These are phyloP conservation scores for Trichopria drosophilae DNA, from an alignment of 2,888 invertebrate species.

Conservation along the genomic window DNA sequence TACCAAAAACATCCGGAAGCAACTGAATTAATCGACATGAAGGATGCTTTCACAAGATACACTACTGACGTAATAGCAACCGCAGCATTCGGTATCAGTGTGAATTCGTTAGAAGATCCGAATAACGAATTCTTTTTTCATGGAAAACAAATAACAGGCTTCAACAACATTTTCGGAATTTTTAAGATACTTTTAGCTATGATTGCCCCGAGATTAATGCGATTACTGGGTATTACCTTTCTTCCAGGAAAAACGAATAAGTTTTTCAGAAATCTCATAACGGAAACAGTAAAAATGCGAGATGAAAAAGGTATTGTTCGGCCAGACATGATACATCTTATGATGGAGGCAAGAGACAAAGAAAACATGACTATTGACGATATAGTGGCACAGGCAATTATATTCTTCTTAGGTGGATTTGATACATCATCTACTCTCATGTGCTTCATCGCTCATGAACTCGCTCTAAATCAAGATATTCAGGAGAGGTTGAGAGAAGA, in stretches of 20 bases:
- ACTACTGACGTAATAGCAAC: constrained; percentile 48
- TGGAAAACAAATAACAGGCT: constrained; percentile 36
- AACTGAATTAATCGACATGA: constrained; percentile 39
- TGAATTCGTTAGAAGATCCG: constrained; percentile 43
- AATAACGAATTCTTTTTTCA: constrained; percentile 45
- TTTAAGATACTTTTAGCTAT: neutral
- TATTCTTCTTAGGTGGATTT: constrained; percentile 48
- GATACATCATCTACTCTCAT: constrained; percentile 43
- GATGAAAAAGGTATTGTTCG: constrained; percentile 46
- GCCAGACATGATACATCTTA: constrained; percentile 64
- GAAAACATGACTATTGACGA: constrained; percentile 44
- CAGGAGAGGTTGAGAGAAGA: constrained; percentile 56
- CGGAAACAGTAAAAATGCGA: constrained; percentile 34
- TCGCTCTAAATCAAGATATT: constrained; percentile 53
- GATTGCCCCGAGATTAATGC: constrained; percentile 5
- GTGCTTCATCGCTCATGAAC: constrained; percentile 41
- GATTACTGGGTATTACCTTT: constrained; percentile 25
- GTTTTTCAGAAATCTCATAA: constrained; percentile 38
- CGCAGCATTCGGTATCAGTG: constrained; percentile 42
- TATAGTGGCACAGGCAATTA: constrained; percentile 58
- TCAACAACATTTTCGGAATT: constrained; percentile 5
- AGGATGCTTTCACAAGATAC: too few species aligned
- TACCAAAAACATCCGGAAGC: constrained; percentile 32
- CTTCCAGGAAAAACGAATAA: constrained; percentile 9
- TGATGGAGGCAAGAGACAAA: constrained; percentile 58